phyloP scores from a whole-genome alignment of 2,888 invertebrate genomes.

The Tetropium fuscum region DNA sequence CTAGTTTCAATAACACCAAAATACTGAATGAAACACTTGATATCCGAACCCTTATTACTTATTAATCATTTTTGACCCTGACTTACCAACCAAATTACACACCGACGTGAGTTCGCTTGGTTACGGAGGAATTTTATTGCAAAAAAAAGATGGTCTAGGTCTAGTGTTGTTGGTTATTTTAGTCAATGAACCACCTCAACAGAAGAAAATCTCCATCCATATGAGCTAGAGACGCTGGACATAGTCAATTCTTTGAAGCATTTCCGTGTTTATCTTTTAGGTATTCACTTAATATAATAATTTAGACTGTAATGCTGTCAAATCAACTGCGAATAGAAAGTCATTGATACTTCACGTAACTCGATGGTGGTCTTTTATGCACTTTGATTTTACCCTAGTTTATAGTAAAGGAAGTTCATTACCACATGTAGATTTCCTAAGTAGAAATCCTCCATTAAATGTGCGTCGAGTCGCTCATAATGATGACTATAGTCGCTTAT shows the following conservation, averaged over 20 bases:
- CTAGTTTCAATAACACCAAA: no score
- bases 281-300: no score
- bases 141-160: constrained; percentile 27
- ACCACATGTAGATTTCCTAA: constrained; percentile 24
- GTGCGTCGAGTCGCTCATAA: no score
- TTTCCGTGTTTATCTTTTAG: constrained; percentile 49
- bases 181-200: constrained; percentile 36
- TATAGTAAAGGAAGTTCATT: constrained; percentile 17
- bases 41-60: no score
- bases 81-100: constrained; percentile 30
- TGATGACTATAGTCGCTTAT: no score
- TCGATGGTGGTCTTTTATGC: constrained; percentile 54
- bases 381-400: constrained; percentile 35
- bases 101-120: constrained; percentile 31
- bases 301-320: constrained; percentile 53
- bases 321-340: constrained; percentile 43
- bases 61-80: constrained; percentile 24
- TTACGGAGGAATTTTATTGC: constrained; percentile 41
- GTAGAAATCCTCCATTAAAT: constrained; percentile 16
- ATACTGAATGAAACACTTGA: no score
- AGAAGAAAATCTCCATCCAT: constrained; percentile 40
- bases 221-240: constrained; percentile 55
- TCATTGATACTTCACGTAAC: constrained; percentile 50
- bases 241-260: constrained; percentile 47
- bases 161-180: constrained; percentile 41